Evolutionary conservation across 2,888 invertebrate genomes (phyloP).

Genomic region (Lithophane leautieri): DNA sequence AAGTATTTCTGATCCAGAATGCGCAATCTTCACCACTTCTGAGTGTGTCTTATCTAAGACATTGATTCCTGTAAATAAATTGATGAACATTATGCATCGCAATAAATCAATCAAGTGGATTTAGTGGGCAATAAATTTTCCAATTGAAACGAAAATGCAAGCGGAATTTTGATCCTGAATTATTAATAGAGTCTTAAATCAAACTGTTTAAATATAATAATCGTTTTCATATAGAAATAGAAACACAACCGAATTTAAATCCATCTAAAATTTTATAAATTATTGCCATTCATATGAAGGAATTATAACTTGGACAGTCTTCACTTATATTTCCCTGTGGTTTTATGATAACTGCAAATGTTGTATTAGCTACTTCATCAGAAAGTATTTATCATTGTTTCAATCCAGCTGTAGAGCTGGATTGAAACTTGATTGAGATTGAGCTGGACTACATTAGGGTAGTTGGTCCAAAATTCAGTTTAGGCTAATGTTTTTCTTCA

Average conservation of each 20-base stretch:
- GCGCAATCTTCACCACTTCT: constrained; percentile 97
- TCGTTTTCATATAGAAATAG: neutral
- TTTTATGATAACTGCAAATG: neutral
- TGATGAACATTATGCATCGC: constrained; percentile 40
- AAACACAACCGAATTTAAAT: neutral
- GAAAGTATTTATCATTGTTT: neutral
- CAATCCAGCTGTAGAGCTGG: neutral
- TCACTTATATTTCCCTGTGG: too few relatives aligned
- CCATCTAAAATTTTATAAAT: neutral
- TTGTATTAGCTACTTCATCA: neutral
- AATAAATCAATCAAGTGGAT: constrained; percentile 51
- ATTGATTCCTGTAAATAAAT: constrained; percentile 91
- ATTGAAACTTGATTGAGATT: too few relatives aligned
- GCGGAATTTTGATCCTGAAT: constrained; percentile 11
- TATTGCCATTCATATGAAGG: neutral
- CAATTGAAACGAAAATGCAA: constrained; percentile 40
- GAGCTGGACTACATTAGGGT: too few relatives aligned
- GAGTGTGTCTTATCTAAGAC: constrained; percentile 98
- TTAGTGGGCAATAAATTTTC: constrained; percentile 48
- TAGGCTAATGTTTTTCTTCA: neutral
- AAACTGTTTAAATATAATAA: constrained; percentile 30
- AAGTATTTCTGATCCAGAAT: constrained; percentile 96
- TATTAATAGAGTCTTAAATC: constrained; percentile 14
- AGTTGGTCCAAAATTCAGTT: neutral
- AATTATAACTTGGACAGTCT: neutral